Evolutionary conservation across 2,888 invertebrate species (phyloP).

Genomic region (Litoditis marina): DNA sequence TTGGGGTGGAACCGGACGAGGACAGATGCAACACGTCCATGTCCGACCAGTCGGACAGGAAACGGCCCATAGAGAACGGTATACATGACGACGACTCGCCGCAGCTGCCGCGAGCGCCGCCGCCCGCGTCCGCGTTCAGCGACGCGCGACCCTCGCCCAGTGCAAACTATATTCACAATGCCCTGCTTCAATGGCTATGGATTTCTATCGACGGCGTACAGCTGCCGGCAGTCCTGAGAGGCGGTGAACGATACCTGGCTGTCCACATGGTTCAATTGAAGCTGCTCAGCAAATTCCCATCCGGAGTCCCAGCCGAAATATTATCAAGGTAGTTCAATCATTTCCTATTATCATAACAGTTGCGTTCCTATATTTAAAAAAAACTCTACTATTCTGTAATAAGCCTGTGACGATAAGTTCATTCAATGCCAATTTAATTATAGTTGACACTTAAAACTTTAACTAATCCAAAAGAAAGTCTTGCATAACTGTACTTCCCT

Average conservation of each 20-base stretch:
- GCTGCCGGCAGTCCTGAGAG: slow-evolving; percentile 35
- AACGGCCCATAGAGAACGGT: neutral
- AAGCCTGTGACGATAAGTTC: too few relatives aligned
- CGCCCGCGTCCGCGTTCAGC: slow-evolving; percentile 6
- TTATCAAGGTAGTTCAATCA: too few relatives aligned
- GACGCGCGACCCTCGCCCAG: slow-evolving; percentile 17
- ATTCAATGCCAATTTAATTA: too few relatives aligned
- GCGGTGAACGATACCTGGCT: slow-evolving; percentile 30
- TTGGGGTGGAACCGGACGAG: slow-evolving; percentile 5
- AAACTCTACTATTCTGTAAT: too few relatives aligned
- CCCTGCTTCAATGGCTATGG: slow-evolving; percentile 30
- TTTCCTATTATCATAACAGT: too few relatives aligned
- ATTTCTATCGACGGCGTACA: slow-evolving; percentile 33
- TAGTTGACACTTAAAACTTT: too few relatives aligned
- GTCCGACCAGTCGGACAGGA: neutral
- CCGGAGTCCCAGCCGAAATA: slow-evolving; percentile 19
- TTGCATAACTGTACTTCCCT: too few relatives aligned
- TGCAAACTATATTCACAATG: slow-evolving; percentile 4
- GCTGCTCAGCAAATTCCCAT: slow-evolving; percentile 50
- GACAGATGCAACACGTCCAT: too few relatives aligned
- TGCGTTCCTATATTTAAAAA: too few relatives aligned
- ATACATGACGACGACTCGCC: slow-evolving; percentile 4
- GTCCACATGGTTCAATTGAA: slow-evolving; percentile 56
- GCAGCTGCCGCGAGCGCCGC: slow-evolving; percentile 1
- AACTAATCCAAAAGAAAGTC: too few relatives aligned